Base-by-base conservation (phyloP, 2,888 invertebrate genomes). In the Melikaiella ostensackeni region DNA sequence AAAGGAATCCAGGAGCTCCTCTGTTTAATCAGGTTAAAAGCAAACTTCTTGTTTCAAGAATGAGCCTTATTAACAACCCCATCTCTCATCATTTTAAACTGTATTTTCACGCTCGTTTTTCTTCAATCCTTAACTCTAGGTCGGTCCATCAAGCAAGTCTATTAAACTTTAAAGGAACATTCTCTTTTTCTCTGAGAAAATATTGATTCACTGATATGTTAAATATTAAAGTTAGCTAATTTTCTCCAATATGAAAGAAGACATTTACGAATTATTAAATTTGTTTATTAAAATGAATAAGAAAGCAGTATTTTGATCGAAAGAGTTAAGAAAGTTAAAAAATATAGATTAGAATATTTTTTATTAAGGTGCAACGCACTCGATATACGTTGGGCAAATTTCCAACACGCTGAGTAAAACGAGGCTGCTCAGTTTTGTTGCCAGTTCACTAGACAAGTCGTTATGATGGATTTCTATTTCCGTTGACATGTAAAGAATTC, bases 401-500 rank as follows among this genome's bases (percentile, higher is more conserved):
- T 70, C 70, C 70, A 70, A 50, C 9, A 50, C 50, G 27, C 27
- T 70, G 33, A 50, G 33, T 33, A 42, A 16, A 64, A 64, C 16
- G 42, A 64, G 19, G 6, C 27, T 38, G 42, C 24, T 55, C 50
- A 70, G 70, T 70, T 70, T 50, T 33, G 50, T 70, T 70, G 70
- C 33, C 70, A 70, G 30, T 70, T 70, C 50, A 70, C 70, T 55
- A 50, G 50, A 55, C 50, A 50, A 46, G 70, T 50, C 30, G 30
- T 30, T 55, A 70, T 70, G 70, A 70, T 70, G 70, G 50, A 70
- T 70, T 70, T 55, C 50, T 70, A 70, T 70, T 70, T 70, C 46
- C 70, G 50, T 46, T 50, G 50, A 70, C 70, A 70, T 70, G 70
- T 70, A 70, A 70, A 70, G 70, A 70, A 70, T 55, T 55, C 70